Evolutionary conservation across 2,888 invertebrate species (phyloP), one percentile per base, ranked within the genome.

Genomic region (Amorpha juglandis): DNA sequence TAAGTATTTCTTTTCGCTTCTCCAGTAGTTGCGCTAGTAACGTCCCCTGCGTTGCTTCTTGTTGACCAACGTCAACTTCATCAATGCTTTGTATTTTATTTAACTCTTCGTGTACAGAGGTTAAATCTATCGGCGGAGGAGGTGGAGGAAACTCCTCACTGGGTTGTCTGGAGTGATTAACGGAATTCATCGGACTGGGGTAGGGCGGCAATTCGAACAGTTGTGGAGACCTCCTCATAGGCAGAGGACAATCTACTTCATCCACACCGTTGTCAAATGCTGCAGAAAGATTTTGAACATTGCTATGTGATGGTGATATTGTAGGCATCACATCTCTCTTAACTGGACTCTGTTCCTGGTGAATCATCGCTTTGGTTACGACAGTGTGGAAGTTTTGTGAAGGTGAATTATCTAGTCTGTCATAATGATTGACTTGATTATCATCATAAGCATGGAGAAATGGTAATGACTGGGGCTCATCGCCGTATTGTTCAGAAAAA

Each of bases 91-190:
- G 88, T 63, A 95, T 90, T 75, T 94, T 93, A 70, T 91, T 89
- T 8, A 95, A 83, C 82, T 95, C 95, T 71, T 95, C 95, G 68
- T 95, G 95, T 0, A 96, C 87, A 0, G 95, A 94, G 27, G 95
- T 95, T 70, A 96, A 89, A 71, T 97, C 96, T 62, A 96, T 94
- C 0, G 96, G 96, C 0, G 97, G 96, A 0, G 98, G 98, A n/a
- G 97, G 97, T 6, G 97, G 97, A 62, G 98, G 98, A 78, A 98
- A 98, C 77, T 98, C 98, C 87, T 97, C 97, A 84, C 97, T 98
- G 0, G 97, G 95, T 85, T 98, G 98, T 62, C 98, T 93, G 1
- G 97, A 98, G 85, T 98, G 98, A 65, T 96, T 95, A 0, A 95
- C 96, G 0, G 97, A 97, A 73, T 95, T 95, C 74, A 96, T 94